phyloP scores from a whole-genome alignment of 2,888 invertebrate genomes.

The Euzophera pinguis region DNA sequence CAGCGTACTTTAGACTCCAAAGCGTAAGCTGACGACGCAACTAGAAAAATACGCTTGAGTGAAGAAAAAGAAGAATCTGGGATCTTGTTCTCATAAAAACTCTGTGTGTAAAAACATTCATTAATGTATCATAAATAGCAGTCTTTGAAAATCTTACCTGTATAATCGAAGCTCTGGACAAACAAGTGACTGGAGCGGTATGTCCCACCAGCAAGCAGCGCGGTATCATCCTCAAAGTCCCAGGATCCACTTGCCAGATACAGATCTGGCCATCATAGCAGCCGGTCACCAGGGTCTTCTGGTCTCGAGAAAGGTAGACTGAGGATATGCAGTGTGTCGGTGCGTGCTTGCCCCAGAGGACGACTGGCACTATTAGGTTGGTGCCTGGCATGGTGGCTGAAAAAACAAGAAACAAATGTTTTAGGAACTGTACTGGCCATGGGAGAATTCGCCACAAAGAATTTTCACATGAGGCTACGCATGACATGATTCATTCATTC shows the following conservation, averaged over 20 bases:
- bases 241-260: slow-evolving; percentile 91
- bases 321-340: slow-evolving; percentile 98
- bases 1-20: too few relatives aligned
- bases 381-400: slow-evolving; percentile 85
- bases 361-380: slow-evolving; percentile 97
- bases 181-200: slow-evolving; percentile 94
- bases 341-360: slow-evolving; percentile 97
- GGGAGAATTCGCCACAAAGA: too few relatives aligned
- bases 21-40: too few relatives aligned
- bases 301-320: slow-evolving; percentile 94
- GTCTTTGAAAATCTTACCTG: slow-evolving; percentile 45
- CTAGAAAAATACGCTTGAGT: too few relatives aligned
- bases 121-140: too few relatives aligned
- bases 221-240: slow-evolving; percentile 93
- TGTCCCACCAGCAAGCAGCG: slow-evolving; percentile 96
- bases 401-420: too few relatives aligned
- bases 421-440: too few relatives aligned
- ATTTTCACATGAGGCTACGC: too few relatives aligned
- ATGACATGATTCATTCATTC: too few relatives aligned
- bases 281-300: slow-evolving; percentile 95
- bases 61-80: too few relatives aligned
- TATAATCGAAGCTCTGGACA: slow-evolving; percentile 90
- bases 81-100: too few relatives aligned
- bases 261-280: slow-evolving; percentile 99
- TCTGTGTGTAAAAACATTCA: too few relatives aligned